A percentile compares a stretch with the other conserved stretches of the same genome.
phyloP scores from a whole-genome alignment of 2,797 vertebrate genomes.

The Leptatherina wallacei region DNA sequence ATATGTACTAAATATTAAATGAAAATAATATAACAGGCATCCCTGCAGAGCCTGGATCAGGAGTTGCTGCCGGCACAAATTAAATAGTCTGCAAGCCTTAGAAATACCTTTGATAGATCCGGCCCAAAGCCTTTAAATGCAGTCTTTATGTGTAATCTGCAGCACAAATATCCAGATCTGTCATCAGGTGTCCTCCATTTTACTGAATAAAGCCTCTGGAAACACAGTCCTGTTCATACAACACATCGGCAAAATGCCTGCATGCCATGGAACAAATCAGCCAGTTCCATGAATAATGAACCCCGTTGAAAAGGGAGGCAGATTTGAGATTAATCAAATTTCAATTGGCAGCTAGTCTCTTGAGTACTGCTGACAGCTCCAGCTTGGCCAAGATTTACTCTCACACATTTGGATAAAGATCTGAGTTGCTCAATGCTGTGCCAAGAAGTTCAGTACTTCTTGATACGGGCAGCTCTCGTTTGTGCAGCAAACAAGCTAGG shows the following conservation, averaged over 20 bases:
- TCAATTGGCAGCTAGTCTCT: slow-evolving; percentile 47
- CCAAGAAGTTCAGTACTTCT: slow-evolving; percentile 61
- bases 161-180: slow-evolving; percentile 39
- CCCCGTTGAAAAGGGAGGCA: slow-evolving; percentile 13
- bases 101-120: too few species aligned
- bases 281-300: slow-evolving; percentile 38
- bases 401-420: slow-evolving; percentile 63
- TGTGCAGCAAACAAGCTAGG: background rate
- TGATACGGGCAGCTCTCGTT: slow-evolving; percentile 53
- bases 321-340: slow-evolving; percentile 43
- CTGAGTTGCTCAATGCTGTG: slow-evolving; percentile 58
- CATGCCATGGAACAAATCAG: slow-evolving; percentile 36
- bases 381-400: slow-evolving; percentile 39
- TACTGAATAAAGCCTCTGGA: slow-evolving; percentile 27
- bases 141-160: background rate
- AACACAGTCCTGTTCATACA: slow-evolving; percentile 31
- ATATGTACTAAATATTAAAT: too few species aligned
- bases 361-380: slow-evolving; percentile 26
- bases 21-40: too few species aligned
- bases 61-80: too few species aligned
- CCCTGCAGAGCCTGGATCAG: too few species aligned
- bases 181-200: slow-evolving; percentile 18
- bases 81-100: too few species aligned
- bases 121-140: too few species aligned
- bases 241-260: slow-evolving; percentile 37